Base-by-base conservation (phyloP, 2,888 invertebrate species). In the Dione juno region DNA sequence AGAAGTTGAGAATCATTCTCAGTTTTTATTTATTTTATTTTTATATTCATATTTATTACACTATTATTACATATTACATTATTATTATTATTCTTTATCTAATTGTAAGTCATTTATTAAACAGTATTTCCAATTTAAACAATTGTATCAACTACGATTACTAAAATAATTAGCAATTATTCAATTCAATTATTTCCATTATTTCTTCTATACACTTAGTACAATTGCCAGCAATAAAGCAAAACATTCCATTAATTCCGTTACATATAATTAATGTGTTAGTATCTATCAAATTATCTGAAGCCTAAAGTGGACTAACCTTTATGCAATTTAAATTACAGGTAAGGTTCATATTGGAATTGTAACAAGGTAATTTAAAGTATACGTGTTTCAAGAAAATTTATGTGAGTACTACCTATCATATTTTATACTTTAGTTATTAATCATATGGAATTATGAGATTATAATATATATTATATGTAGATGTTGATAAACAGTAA, bases 271-370 rank as follows among this genome's bases (percentile, higher is more conserved):
- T 61, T 61, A 45, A 35, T 45, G 28, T 40, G 35, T 50, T 50
- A 21, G 48, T 52, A 40, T 40, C 50, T 19, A 37, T 19, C 40
- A 13, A 28, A 64, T 64, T 52, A 52, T 48, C 37, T 52, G 48
- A 35, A 52, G 64, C 64, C 52, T 50, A 64, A 64, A 64, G 40
- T 50, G 64, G 43, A 37, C 40, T 64, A 37, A 64, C 50, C 64
- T 64, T 52, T 64, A 52, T 64, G 52, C 37, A 64, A 50, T 52
- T 37, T 64, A 64, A 64, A 64, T 64, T 52, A 64, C 35, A 37
- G 64, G 64, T 64, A 37, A 40, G 48, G 50, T 50, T 64, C 28
- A 52, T 37, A 50, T 64, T 50, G 37, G 64, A 40, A 21, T 50
- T 64, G 48, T 64, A 64, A 21, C 50, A 40, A 64, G 28, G n/a